Conservation (phyloP, 2,888 invertebrate species). For the Erebia palarica region DNA sequence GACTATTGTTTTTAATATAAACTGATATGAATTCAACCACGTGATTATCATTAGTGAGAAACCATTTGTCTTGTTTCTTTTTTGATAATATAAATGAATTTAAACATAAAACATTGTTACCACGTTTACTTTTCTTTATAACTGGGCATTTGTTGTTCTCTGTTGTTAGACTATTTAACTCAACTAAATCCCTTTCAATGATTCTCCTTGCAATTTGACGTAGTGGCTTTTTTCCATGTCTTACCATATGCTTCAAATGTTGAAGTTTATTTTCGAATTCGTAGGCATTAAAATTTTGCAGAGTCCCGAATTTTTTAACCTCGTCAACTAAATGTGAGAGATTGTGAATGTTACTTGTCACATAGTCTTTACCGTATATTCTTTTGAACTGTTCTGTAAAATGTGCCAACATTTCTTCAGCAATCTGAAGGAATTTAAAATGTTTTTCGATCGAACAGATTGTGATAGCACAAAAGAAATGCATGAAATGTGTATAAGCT, state of each 20-base stretch:
- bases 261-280: conserved; percentile 15
- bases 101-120: conserved; percentile 4
- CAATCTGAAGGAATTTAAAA: conserved; percentile 29
- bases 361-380: conserved; percentile 37
- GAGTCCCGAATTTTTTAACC: conserved; percentile 9
- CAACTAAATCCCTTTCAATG: conserved; percentile 14
- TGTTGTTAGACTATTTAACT: conserved; percentile 8
- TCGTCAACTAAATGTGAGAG: conserved; percentile 15
- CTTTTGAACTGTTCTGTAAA: conserved; percentile 36
- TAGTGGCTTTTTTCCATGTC: conserved; percentile 13
- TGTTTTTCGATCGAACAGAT: conserved; percentile 38
- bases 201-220: conserved; percentile 12
- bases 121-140: conserved; percentile 15
- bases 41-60: conserved; percentile 30
- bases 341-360: conserved; percentile 42
- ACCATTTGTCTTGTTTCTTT: conserved; percentile 35
- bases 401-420: conserved; percentile 34
- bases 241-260: conserved; percentile 8
- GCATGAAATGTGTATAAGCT: conserved; percentile 10
- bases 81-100: conserved; percentile 12
- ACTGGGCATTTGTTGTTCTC: conserved; percentile 17
- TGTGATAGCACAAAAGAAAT: conserved; percentile 36
- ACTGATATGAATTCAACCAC: conserved; percentile 26
- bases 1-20: conserved; percentile 18
- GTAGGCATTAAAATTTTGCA: conserved; percentile 17